Conservation (phyloP, 2,888 invertebrate species). For the Oscheius sp. region DNA sequence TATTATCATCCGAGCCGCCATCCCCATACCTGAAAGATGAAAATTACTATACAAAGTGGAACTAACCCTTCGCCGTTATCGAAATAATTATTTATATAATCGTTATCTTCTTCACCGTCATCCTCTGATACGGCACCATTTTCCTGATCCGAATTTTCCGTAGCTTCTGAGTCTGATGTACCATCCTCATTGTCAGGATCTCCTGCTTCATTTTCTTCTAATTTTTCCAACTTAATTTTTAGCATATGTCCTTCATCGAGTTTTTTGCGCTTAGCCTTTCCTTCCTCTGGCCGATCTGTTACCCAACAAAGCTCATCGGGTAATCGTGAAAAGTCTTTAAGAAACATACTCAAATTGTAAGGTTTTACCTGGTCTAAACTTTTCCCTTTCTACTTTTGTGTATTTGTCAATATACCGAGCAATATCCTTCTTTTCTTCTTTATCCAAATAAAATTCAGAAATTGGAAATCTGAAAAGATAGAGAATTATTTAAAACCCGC, state of each 20-base stretch:
- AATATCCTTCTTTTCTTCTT: conserved; percentile 55
- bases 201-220: conserved; percentile 45
- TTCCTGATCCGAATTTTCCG: conserved; percentile 43
- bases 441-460: conserved; percentile 58
- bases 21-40: conserved; percentile 39
- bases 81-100: conserved; percentile 67
- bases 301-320: conserved; percentile 46
- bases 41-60: background rate
- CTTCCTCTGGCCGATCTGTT: conserved; percentile 22
- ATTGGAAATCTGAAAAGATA: conserved; percentile 49
- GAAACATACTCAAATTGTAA: too few species aligned
- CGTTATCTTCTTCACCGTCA: conserved; percentile 68
- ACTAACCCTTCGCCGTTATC: conserved; percentile 66
- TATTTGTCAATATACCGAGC: conserved; percentile 67
- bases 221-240: conserved; percentile 40
- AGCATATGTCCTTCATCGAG: conserved; percentile 7
- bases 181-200: conserved; percentile 40
- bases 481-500: background rate
- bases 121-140: conserved; percentile 59
- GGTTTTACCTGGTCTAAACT: conserved; percentile 48
- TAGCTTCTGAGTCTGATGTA: conserved; percentile 35
- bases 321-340: conserved; percentile 43
- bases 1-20: conserved; percentile 62
- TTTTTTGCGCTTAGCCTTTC: conserved; percentile 38
- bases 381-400: conserved; percentile 42